A percentile compares a stretch with the other conserved stretches of the same genome.
These are phyloP conservation scores for Patella pellucida DNA, from an alignment of 2,888 invertebrate species.

Conservation along the genomic window DNA sequence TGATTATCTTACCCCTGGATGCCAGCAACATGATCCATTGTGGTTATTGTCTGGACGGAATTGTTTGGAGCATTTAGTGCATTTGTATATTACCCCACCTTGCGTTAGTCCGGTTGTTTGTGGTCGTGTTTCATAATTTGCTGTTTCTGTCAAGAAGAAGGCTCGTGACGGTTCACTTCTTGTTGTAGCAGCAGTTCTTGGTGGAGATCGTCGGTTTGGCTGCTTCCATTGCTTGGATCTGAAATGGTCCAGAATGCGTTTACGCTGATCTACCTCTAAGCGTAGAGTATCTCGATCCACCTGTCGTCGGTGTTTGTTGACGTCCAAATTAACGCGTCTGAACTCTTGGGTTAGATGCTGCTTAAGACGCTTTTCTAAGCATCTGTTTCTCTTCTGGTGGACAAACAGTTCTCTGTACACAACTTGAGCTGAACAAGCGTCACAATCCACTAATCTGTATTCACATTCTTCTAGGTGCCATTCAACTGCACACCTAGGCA, in stretches of 20 bases:
- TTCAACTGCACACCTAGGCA: slow-evolving; percentile 43
- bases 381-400: slow-evolving; percentile 52
- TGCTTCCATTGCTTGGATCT: slow-evolving; percentile 21
- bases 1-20: slow-evolving; percentile 45
- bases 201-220: slow-evolving; percentile 12
- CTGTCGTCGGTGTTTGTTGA: slow-evolving; percentile 43
- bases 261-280: slow-evolving; percentile 42
- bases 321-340: slow-evolving; percentile 38
- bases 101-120: slow-evolving; percentile 10
- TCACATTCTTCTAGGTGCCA: slow-evolving; percentile 53
- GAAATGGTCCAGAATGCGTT: slow-evolving; percentile 35
- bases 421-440: slow-evolving; percentile 51
- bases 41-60: slow-evolving; percentile 43
- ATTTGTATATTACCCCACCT: slow-evolving; percentile 31
- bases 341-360: slow-evolving; percentile 51
- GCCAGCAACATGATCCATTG: slow-evolving; percentile 49
- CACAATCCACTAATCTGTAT: slow-evolving; percentile 49
- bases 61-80: slow-evolving; percentile 45
- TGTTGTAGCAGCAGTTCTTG: slow-evolving; percentile 33
- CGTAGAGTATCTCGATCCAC: slow-evolving; percentile 35
- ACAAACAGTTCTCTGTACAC: slow-evolving; percentile 51
- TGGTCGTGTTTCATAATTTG: slow-evolving; percentile 3
- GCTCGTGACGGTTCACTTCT: slow-evolving; percentile 31
- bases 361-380: slow-evolving; percentile 53
- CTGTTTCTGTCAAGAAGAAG: slow-evolving; percentile 5